A percentile compares a stretch with the other conserved stretches of the same genome.
phyloP scores from a whole-genome alignment of 2,113 vertebrate species.

The Anser cygnoides region DNA sequence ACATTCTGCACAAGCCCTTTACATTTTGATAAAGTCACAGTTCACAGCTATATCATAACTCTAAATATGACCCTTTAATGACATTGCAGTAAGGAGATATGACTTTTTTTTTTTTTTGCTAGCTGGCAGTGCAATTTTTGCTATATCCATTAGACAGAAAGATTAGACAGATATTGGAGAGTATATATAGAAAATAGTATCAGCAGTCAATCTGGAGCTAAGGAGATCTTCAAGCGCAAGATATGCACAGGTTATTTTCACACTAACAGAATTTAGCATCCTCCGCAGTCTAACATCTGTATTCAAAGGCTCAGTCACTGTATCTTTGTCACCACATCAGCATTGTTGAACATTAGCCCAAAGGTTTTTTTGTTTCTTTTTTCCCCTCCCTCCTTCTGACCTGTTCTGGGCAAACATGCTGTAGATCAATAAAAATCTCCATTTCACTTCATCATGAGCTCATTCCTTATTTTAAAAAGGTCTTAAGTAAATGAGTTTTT shows the following conservation, averaged over 20 bases:
- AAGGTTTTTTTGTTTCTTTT: not conserved
- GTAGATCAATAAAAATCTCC: conserved; percentile 33
- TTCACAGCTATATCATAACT: not conserved
- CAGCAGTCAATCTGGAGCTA: not conserved
- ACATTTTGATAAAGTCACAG: not conserved
- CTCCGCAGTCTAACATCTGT: not conserved
- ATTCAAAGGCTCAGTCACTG: not conserved
- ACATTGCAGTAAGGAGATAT: not conserved
- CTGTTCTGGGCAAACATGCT: not conserved
- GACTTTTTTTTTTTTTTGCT: not conserved
- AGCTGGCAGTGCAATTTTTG: not conserved
- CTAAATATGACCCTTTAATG: not conserved
- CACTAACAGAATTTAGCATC: not conserved
- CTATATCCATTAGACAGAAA: not conserved
- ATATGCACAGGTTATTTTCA: not conserved
- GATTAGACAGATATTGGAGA: not conserved
- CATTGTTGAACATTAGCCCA: not conserved
- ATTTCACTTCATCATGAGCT: not conserved
- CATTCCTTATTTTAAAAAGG: conserved; percentile 1
- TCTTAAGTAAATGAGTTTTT: not conserved
- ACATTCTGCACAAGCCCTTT: not conserved
- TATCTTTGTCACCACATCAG: not conserved
- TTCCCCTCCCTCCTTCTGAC: not conserved
- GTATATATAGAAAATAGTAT: not conserved
- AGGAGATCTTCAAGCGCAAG: not conserved